Evolutionary conservation across 1,140 invertebrate genomes (phyloP).

Genomic region (Drosophila sp.): DNA sequence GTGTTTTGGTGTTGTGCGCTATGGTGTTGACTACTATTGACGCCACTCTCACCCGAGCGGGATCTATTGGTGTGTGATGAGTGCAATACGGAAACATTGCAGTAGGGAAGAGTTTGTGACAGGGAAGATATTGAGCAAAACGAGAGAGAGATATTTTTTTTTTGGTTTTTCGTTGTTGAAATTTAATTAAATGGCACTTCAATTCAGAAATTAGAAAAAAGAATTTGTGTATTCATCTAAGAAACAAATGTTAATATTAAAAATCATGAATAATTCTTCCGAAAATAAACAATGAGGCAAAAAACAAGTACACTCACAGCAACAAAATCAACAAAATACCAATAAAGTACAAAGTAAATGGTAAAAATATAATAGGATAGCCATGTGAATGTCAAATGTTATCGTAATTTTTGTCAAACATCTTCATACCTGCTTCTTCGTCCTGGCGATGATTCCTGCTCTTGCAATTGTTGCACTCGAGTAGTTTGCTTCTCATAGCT

Average conservation of each 20-base stretch:
- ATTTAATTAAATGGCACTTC: not conserved
- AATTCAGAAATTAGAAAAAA: not conserved
- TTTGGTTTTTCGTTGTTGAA: not conserved
- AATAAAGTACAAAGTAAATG: conserved; percentile 25
- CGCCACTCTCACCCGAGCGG: conserved; percentile 78
- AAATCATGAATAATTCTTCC: not conserved
- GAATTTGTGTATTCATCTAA: not conserved
- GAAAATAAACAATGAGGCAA: not conserved
- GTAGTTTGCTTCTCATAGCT: conserved; percentile 84
- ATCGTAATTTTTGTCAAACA: too few relatives aligned
- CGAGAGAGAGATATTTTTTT: conserved; percentile 42
- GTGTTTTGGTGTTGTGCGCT: conserved; percentile 28
- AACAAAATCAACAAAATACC: conserved; percentile 21
- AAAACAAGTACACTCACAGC: conserved; percentile 21
- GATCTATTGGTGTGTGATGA: conserved; percentile 59
- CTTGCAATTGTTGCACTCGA: conserved; percentile 73
- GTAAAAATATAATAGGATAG: conserved; percentile 24
- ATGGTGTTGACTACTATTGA: conserved; percentile 68
- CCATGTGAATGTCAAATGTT: not conserved
- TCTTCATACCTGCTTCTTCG: conserved; percentile 82
- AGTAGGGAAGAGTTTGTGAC: conserved; percentile 18
- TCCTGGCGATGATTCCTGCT: conserved; percentile 81
- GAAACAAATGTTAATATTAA: not conserved
- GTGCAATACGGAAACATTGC: not conserved
- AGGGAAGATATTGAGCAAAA: conserved; percentile 68